These are phyloP conservation scores for Acanthisitta chloris DNA, from an alignment of 2,113 vertebrate species.

Conservation along the genomic window DNA sequence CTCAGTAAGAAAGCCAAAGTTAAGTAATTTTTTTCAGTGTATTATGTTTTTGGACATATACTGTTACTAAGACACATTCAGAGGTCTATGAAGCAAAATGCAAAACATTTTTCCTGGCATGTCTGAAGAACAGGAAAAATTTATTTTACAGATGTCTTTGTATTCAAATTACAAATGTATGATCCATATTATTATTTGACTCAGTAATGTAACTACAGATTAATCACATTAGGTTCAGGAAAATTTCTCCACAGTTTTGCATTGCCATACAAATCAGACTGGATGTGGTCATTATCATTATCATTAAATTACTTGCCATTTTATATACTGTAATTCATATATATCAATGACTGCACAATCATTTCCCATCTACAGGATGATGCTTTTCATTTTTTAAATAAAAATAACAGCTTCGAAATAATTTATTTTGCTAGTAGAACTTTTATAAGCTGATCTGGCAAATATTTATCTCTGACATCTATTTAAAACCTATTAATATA, in stretches of 20 bases:
- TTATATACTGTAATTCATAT: background rate
- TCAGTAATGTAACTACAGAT: background rate
- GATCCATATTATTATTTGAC: background rate
- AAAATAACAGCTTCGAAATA: background rate
- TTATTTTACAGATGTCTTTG: background rate
- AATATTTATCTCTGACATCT: background rate
- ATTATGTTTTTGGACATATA: background rate
- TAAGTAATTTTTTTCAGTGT: background rate
- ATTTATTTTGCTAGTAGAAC: background rate
- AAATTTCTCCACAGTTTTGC: background rate
- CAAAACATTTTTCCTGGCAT: background rate
- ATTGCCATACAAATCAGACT: background rate
- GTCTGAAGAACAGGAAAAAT: background rate
- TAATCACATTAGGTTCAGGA: background rate
- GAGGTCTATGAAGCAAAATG: background rate
- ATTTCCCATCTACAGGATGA: background rate
- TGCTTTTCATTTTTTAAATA: background rate
- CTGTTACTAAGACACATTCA: background rate
- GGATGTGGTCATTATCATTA: background rate
- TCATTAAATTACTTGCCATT: background rate
- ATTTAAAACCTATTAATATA: background rate
- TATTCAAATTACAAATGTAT: background rate
- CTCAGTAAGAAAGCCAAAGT: background rate
- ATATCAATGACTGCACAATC: background rate
- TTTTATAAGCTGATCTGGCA: background rate